Percentiles rank a stretch among this genome's conserved stretches.
Evolutionary conservation across 92 coral and sea anemone genomes (phyloP).

Genomic region (Scolanthus callimorphus): DNA sequence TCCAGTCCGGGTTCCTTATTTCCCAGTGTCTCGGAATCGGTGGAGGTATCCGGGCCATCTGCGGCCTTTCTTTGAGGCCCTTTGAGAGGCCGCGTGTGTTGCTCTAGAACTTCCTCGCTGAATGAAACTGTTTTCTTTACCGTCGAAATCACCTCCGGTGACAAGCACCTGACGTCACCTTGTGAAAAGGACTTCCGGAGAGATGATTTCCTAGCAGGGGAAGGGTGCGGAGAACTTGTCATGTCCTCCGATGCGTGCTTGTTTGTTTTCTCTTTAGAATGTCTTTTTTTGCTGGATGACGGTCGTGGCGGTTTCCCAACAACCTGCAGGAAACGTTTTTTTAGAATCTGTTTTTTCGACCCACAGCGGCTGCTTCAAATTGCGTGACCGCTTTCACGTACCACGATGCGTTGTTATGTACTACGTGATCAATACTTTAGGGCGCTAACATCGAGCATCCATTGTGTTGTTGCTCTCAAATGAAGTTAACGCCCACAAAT

Average conservation of each 20-base stretch:
- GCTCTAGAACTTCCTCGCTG: slow-evolving; percentile 30
- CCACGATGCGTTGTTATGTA: no score
- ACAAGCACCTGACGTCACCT: slow-evolving; percentile 43
- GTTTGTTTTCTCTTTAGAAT: background rate
- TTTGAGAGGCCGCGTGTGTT: background rate
- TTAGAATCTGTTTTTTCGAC: no score
- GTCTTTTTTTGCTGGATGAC: slow-evolving; percentile 26
- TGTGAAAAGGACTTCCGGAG: slow-evolving; percentile 50
- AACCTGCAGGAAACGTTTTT: slow-evolving; percentile 47
- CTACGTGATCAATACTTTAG: no score
- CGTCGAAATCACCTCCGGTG: slow-evolving; percentile 29
- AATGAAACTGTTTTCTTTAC: slow-evolving; percentile 42
- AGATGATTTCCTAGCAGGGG: slow-evolving; percentile 29
- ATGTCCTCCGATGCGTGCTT: background rate
- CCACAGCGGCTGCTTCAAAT: no score
- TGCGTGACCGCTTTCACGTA: no score
- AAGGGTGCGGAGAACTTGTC: slow-evolving; percentile 14
- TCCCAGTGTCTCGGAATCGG: background rate
- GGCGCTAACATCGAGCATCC: no score
- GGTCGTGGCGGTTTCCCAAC: slow-evolving; percentile 80
- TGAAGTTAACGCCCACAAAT: no score
- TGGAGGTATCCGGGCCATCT: background rate
- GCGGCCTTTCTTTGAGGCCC: background rate
- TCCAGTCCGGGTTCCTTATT: background rate
- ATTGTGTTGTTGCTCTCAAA: no score